Conservation (phyloP, 2,888 invertebrate species). For the Gryllus longicercus region DNA sequence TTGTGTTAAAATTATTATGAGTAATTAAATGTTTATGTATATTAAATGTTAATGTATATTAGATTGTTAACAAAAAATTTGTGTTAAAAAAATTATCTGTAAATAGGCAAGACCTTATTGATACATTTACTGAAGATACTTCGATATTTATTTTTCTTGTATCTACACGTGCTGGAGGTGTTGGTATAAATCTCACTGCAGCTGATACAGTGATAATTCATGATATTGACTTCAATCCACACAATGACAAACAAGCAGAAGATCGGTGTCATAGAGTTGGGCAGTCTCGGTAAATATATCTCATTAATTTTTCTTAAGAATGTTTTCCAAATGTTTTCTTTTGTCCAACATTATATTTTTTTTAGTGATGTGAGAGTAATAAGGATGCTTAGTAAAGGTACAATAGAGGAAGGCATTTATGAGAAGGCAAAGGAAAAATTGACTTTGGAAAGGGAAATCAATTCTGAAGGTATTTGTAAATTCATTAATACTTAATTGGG, state of each 20-base stretch:
- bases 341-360: conserved; percentile 33
- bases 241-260: conserved; percentile 97
- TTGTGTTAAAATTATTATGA: conserved; percentile 19
- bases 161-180: conserved; percentile 92
- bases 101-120: conserved; percentile 81
- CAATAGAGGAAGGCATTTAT: conserved; percentile 91
- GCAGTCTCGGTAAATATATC: conserved; percentile 51
- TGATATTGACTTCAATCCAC: conserved; percentile 97
- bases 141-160: conserved; percentile 85
- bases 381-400: conserved; percentile 76
- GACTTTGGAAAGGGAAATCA: conserved; percentile 84
- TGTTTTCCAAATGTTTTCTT: background rate
- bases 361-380: conserved; percentile 78
- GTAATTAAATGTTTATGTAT: no score
- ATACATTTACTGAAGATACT: conserved; percentile 75
- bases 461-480: conserved; percentile 54
- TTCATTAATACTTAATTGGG: conserved; percentile 40
- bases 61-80: no score
- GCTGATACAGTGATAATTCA: conserved; percentile 95
- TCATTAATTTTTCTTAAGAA: background rate
- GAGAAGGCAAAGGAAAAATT: conserved; percentile 88
- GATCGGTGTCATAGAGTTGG: conserved; percentile 71
- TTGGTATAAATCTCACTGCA: conserved; percentile 89
- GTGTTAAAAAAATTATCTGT: no score
- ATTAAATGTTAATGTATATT: no score